These are phyloP conservation scores for Balaenoptera acutorostrata DNA, from an alignment of 2,113 vertebrate species.

Conservation along the genomic window DNA sequence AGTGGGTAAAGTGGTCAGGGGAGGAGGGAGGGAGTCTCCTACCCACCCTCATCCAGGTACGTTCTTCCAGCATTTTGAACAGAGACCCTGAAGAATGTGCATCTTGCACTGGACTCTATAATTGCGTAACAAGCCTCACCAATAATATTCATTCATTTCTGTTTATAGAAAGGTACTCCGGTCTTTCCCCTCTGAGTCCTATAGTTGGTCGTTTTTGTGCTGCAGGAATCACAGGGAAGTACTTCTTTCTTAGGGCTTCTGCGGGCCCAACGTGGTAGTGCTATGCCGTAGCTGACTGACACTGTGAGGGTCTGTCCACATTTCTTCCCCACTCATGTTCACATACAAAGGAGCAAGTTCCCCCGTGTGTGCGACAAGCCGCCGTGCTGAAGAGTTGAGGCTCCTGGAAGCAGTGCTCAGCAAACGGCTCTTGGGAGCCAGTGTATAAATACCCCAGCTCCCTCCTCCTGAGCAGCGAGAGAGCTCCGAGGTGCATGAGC, in stretches of 20 bases:
- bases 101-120: neutral
- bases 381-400: neutral
- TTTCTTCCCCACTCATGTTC: rapidly evolving
- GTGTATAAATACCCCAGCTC: too few species aligned
- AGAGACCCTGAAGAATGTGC: neutral
- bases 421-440: rapidly evolving
- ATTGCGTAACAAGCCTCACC: too few species aligned
- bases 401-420: neutral
- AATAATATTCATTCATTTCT: neutral
- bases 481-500: neutral
- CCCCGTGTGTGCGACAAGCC: neutral
- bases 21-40: neutral
- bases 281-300: neutral
- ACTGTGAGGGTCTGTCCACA: neutral
- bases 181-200: too few species aligned
- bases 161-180: neutral
- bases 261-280: neutral
- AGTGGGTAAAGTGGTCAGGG: too few species aligned
- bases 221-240: too few species aligned
- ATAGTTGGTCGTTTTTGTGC: neutral
- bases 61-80: neutral
- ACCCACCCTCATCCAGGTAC: neutral
- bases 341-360: too few species aligned
- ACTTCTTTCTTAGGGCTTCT: neutral
- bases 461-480: neutral